Evolutionary conservation across 2,797 vertebrate species (phyloP).

Genomic region (Labeo calbasu): DNA sequence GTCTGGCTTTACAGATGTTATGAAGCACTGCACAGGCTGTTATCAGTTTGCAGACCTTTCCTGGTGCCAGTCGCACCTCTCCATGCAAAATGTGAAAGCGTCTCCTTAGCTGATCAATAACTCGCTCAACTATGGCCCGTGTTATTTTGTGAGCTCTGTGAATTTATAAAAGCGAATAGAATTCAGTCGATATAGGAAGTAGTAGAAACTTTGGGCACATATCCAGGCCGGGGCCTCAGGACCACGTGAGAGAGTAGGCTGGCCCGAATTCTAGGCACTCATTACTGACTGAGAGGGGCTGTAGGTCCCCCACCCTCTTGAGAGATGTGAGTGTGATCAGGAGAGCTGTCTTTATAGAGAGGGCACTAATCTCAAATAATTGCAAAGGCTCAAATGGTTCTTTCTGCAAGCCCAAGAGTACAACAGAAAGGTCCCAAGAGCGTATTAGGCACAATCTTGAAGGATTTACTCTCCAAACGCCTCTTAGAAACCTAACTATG

Average conservation of each 20-base stretch:
- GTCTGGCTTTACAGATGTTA: background rate
- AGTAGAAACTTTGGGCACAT: no score
- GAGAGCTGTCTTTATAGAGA: background rate
- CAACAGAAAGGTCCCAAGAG: no score
- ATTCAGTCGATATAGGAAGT: background rate
- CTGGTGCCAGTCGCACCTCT: background rate
- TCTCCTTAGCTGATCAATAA: background rate
- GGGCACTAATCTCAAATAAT: background rate
- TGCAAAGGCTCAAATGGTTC: no score
- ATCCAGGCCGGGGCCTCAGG: no score
- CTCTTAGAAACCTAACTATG: background rate
- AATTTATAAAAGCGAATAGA: background rate
- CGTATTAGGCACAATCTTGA: no score
- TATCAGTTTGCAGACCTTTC: background rate
- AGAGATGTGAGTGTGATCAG: background rate
- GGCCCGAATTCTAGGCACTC: no score
- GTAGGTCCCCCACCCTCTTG: background rate
- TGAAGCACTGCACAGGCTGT: slow-evolving; percentile 2
- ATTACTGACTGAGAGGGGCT: background rate
- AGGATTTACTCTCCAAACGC: background rate
- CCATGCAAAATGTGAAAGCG: background rate
- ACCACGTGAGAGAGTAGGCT: no score
- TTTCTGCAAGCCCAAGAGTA: no score
- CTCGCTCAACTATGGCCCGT: background rate
- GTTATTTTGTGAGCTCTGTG: slow-evolving; percentile 6